phyloP scores from a whole-genome alignment of 1,140 invertebrate species.

The Platyura marginata region DNA sequence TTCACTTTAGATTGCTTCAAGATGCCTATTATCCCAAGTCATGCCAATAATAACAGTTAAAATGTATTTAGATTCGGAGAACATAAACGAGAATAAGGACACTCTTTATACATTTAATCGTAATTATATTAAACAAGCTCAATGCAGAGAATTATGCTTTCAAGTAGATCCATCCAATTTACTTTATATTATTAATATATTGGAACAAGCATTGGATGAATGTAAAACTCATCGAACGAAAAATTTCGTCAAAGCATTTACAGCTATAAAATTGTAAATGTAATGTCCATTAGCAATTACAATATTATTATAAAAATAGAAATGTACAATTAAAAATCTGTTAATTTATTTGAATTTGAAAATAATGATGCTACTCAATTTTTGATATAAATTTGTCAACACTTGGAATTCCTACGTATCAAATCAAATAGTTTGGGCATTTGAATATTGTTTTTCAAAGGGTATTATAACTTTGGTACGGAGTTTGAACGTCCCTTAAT shows the following conservation, averaged over 20 bases:
- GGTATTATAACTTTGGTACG: too few relatives aligned
- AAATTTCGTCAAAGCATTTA: not conserved
- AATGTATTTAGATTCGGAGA: not conserved
- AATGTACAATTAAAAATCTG: too few relatives aligned
- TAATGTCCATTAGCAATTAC: too few relatives aligned
- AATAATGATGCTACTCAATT: too few relatives aligned
- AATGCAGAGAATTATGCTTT: not conserved
- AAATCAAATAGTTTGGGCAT: too few relatives aligned
- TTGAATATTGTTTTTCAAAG: too few relatives aligned
- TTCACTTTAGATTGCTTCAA: not conserved
- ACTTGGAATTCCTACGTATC: too few relatives aligned
- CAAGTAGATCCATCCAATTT: not conserved
- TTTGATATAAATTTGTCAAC: too few relatives aligned
- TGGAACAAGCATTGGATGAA: not conserved
- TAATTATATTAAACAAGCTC: not conserved
- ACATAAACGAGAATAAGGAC: not conserved
- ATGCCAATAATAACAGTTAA: not conserved
- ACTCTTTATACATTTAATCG: not conserved
- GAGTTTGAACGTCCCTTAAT: too few relatives aligned
- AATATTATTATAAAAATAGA: too few relatives aligned
- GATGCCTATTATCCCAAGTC: not conserved
- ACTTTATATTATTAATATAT: not conserved
- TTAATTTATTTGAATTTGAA: too few relatives aligned
- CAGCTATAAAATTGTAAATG: too few relatives aligned
- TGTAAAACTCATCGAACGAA: not conserved